Evolutionary conservation across 2,113 vertebrate genomes (phyloP).

Genomic region (Platysternon megacephalum): DNA sequence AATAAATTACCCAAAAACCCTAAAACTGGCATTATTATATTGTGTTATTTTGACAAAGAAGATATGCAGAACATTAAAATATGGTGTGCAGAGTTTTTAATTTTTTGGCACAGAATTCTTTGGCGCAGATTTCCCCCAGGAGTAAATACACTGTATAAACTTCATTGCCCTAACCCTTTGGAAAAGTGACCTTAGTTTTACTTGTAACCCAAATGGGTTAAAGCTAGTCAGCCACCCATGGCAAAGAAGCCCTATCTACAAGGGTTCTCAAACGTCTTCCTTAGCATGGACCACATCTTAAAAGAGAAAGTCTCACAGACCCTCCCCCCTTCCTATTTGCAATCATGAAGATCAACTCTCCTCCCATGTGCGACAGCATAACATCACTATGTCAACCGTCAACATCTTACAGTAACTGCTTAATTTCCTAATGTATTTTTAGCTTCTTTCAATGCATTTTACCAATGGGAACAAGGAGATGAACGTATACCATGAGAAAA

Average conservation of each 20-base stretch:
- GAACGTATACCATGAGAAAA: neutral
- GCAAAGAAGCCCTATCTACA: neutral
- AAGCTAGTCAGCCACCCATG: fast-evolving
- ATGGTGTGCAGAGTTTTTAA: neutral
- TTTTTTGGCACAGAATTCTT: neutral
- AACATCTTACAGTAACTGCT: neutral
- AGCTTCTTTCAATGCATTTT: neutral
- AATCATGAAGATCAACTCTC: neutral
- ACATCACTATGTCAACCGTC: neutral
- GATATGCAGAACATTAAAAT: too few species aligned
- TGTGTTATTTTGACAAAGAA: too few species aligned
- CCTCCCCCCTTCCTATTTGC: neutral
- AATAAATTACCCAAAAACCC: neutral
- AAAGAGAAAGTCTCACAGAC: fast-evolving
- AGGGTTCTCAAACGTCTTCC: neutral
- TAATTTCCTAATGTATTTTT: neutral
- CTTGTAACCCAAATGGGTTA: neutral
- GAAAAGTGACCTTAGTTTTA: neutral
- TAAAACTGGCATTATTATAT: neutral
- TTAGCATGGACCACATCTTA: neutral
- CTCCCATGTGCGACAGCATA: neutral
- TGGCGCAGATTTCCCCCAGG: neutral
- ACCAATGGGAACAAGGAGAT: neutral
- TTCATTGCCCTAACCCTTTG: neutral
- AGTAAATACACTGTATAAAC: neutral